Percentiles rank a stretch among this genome's conserved stretches.
Evolutionary conservation across 2,797 vertebrate genomes (phyloP).

Genomic region (Pseudomugil tenellus): DNA sequence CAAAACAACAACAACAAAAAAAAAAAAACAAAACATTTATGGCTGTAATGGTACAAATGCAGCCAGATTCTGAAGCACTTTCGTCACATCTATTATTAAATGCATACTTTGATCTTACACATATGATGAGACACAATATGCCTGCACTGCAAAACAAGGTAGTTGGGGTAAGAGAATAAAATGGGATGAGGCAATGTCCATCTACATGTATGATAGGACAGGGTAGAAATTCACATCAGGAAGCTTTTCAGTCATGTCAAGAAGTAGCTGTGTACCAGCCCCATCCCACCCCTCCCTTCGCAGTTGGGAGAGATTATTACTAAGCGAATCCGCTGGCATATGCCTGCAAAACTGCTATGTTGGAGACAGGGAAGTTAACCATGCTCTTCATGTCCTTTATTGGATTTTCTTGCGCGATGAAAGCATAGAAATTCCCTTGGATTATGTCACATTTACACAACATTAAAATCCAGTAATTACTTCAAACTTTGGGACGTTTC

Average conservation of each 20-base stretch:
- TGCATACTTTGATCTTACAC: constrained; percentile 30
- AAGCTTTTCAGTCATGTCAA: constrained; percentile 29
- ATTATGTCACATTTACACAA: constrained; percentile 43
- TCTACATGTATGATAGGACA: constrained; percentile 12
- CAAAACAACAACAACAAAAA: not conserved
- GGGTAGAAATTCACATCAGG: constrained; percentile 46
- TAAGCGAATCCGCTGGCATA: constrained; percentile 57
- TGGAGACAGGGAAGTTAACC: constrained; percentile 34
- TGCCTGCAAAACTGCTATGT: constrained; percentile 40
- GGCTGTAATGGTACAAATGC: constrained; percentile 22
- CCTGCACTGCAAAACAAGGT: constrained; percentile 13
- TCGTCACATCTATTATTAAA: constrained; percentile 47
- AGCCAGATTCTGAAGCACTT: constrained; percentile 36
- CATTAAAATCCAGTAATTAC: constrained; percentile 22
- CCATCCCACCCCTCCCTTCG: constrained; percentile 14
- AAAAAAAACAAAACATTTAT: not conserved
- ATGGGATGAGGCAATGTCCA: constrained; percentile 19
- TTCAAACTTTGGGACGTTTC: constrained; percentile 14
- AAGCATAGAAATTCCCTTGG: constrained; percentile 25
- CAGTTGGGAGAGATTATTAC: constrained; percentile 61
- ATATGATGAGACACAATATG: constrained; percentile 35
- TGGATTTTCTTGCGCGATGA: constrained; percentile 41
- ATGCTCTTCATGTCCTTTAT: constrained; percentile 26
- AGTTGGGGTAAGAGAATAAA: not conserved
- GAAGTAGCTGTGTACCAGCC: constrained; percentile 23